Conservation (phyloP, 2,113 vertebrate species). For the Aspiorhynchus laticeps region DNA sequence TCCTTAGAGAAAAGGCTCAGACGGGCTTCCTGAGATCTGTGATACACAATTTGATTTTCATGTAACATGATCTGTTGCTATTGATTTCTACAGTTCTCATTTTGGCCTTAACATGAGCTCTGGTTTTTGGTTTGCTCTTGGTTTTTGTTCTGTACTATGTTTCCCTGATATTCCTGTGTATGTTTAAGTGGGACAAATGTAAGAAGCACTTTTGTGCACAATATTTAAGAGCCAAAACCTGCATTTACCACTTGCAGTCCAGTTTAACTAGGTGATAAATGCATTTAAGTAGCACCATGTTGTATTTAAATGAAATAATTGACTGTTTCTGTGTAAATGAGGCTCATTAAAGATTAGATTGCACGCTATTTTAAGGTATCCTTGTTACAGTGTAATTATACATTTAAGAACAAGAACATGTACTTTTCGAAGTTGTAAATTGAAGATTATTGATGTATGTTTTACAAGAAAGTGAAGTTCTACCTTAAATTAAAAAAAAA, state of each 20-base stretch:
- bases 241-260: background rate
- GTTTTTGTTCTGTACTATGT: background rate
- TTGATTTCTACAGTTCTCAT: constrained; percentile 69
- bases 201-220: background rate
- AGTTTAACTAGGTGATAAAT: background rate
- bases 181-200: background rate
- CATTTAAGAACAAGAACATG: background rate
- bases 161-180: constrained; percentile 47
- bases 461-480: too few species aligned
- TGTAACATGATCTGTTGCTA: constrained; percentile 70
- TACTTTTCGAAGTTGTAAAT: background rate
- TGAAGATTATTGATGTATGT: too few species aligned
- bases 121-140: constrained; percentile 50
- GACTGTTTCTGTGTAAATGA: background rate
- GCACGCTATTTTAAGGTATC: background rate
- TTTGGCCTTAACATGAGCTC: constrained; percentile 60
- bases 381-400: background rate
- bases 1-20: constrained; percentile 59
- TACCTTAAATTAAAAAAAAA: too few species aligned
- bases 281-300: background rate
- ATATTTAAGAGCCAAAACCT: background rate
- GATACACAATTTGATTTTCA: constrained; percentile 64
- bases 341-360: background rate
- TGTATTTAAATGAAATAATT: background rate
- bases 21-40: constrained; percentile 59